Base-by-base conservation (phyloP, 23 tunicate species). In the Ascidia mentula region DNA sequence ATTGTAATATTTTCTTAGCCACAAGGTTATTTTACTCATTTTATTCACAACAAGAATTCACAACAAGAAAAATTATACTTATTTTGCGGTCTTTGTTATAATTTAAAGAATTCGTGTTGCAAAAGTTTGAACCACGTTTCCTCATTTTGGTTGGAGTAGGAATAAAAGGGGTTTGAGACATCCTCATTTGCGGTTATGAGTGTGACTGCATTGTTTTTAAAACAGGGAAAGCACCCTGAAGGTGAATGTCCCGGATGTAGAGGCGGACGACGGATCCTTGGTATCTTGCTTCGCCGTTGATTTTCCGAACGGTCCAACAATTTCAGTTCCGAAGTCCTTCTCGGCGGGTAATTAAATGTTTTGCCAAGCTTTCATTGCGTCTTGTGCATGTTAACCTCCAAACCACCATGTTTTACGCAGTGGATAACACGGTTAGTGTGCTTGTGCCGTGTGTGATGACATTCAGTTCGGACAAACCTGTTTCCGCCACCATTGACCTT, bases 201-300 rank as follows among this genome's bases (percentile, higher is more conserved):
- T n/a, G n/a, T n/a, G n/a, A n/a, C n/a, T n/a, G n/a, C n/a, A n/a
- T n/a, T 73, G 80, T 32, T 12, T 69, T 20, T 12, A 69, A 18
- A 12, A 26, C 79, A 87, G 92, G 40, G 81, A 42, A 75, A 81
- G 61, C 69, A 76, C 75, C 22, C 46, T 87, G 28, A 87, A 75
- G 34, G 74, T 73, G 6, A 69, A 65, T 0, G 76, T 90, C 33
- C 90, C 96, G 20, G 87, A 90, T 33, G 96, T 86, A 7, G 96
- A 90, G 71, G 86, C 86, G 40, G 87, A 85, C n/a, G 96, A 90
- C 72, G 90, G 96, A 12, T 46, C 96, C 31, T 74, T 40, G 45
- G 32, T 90, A 0, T 72, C 76, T 8, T 90, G 96, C 72, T 90
- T 90, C 77, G 81, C 89, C 17, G 74, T 90, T 53, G 96, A 90